A percentile compares a stretch with the other conserved stretches of the same genome.
Conservation (phyloP, 2,797 vertebrate genomes). For the Crenuchus spilurus region DNA sequence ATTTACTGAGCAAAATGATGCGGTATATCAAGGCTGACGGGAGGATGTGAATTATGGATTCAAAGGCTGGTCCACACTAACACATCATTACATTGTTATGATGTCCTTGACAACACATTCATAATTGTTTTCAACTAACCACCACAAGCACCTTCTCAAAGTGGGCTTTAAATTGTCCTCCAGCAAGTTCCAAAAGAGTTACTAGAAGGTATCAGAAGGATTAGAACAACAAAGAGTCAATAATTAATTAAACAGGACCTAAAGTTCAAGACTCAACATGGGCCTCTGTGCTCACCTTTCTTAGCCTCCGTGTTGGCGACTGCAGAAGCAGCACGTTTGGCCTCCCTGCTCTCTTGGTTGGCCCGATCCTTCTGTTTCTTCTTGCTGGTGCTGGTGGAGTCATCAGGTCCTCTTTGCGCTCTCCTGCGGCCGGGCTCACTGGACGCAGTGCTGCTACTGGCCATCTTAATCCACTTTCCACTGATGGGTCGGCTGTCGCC, state of each 20-base stretch:
- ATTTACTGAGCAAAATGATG: not conserved
- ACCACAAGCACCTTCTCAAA: too few relatives aligned
- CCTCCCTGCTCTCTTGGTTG: conserved; percentile 95
- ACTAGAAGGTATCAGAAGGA: too few relatives aligned
- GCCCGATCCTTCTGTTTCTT: conserved; percentile 96
- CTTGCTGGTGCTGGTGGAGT: conserved; percentile 84
- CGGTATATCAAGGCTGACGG: not conserved
- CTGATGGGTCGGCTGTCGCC: conserved; percentile 88
- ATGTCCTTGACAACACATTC: too few relatives aligned
- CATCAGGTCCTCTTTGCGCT: conserved; percentile 81
- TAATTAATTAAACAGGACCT: not conserved
- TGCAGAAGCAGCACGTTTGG: conserved; percentile 76
- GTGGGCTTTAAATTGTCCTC: too few relatives aligned
- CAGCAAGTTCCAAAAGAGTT: too few relatives aligned
- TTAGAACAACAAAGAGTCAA: not conserved
- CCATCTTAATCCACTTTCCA: conserved; percentile 97
- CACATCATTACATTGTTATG: too few relatives aligned
- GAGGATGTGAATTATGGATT: too few relatives aligned
- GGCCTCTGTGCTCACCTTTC: conserved; percentile 75
- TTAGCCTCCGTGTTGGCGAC: conserved; percentile 68
- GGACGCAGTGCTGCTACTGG: conserved; percentile 76
- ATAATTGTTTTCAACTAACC: too few relatives aligned
- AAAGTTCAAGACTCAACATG: not conserved
- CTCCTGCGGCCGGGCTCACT: conserved; percentile 80
- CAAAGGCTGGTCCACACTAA: too few relatives aligned